phyloP scores from a whole-genome alignment of 2,888 invertebrate genomes.

The Gerris lacustris region DNA sequence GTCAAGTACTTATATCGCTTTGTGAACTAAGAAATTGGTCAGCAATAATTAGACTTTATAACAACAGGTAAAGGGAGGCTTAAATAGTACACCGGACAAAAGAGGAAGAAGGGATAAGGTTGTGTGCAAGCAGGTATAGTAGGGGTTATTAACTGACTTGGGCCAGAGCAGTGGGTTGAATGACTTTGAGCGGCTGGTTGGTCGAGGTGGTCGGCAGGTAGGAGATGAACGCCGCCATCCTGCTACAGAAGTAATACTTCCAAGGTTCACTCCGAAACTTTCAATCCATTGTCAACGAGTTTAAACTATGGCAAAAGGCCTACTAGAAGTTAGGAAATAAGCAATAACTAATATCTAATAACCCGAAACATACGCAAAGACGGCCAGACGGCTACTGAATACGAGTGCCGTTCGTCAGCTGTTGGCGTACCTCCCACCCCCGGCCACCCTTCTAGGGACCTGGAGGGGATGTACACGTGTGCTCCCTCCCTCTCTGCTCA shows the following conservation, averaged over 20 bases:
- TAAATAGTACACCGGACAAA: no score
- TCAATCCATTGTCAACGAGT: background rate
- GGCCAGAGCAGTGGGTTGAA: constrained; percentile 8
- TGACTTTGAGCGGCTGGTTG: constrained; percentile 7
- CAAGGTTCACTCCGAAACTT: background rate
- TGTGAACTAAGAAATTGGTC: no score
- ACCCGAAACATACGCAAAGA: background rate
- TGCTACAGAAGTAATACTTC: background rate
- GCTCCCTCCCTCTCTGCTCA: no score
- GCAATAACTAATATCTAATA: no score
- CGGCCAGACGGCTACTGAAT: constrained; percentile 5
- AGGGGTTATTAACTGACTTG: background rate
- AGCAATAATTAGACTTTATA: no score
- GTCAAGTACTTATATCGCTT: no score
- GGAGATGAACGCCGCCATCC: background rate
- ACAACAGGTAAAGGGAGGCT: no score
- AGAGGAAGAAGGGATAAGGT: no score
- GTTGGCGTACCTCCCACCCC: background rate
- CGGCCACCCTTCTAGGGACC: background rate
- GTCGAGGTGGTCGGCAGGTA: constrained; percentile 2
- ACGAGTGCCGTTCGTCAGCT: constrained; percentile 1
- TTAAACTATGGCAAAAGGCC: background rate
- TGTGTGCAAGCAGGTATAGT: no score
- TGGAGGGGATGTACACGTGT: no score
- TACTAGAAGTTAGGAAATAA: no score